Percentiles rank a stretch among this genome's conserved stretches.
Evolutionary conservation across 1,140 invertebrate genomes (phyloP).

Genomic region (Philopotamus ludificatus): DNA sequence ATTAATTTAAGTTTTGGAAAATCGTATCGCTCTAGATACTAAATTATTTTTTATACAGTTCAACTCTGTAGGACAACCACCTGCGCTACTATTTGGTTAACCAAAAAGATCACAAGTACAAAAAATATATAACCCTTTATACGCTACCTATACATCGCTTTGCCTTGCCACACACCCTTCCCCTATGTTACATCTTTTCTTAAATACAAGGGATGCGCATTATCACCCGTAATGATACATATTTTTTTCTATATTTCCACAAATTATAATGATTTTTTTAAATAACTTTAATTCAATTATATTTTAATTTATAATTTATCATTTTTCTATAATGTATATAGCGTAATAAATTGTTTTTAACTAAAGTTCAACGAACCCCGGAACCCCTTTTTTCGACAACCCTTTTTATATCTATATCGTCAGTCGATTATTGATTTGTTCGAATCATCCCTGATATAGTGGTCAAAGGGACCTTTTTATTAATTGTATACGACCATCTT

Average conservation of each 20-base stretch:
- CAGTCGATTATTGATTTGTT: constrained; percentile 24
- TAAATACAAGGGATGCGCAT: too few relatives aligned
- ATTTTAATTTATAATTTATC: neutral
- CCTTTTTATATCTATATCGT: constrained; percentile 7
- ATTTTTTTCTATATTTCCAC: too few relatives aligned
- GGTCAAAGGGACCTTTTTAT: constrained; percentile 12
- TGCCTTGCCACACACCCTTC: too few relatives aligned
- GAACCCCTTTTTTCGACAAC: constrained; percentile 1
- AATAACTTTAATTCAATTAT: neutral
- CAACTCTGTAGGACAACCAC: constrained; percentile 19
- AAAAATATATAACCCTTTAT: constrained; percentile 26
- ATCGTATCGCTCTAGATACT: too few relatives aligned
- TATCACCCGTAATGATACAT: too few relatives aligned
- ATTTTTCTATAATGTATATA: neutral
- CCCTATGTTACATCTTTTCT: neutral
- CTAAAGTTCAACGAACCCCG: constrained; percentile 1
- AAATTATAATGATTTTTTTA: too few relatives aligned
- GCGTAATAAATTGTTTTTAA: neutral
- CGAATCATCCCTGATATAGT: constrained; percentile 7
- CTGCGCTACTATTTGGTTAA: constrained; percentile 29
- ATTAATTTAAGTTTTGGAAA: too few relatives aligned
- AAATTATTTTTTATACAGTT: constrained; percentile 4
- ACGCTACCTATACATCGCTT: constrained; percentile 13
- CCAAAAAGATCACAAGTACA: constrained; percentile 29
- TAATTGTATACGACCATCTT: constrained; percentile 2